phyloP scores from a whole-genome alignment of 2,888 invertebrate species.

The Drosophila infuscata region DNA sequence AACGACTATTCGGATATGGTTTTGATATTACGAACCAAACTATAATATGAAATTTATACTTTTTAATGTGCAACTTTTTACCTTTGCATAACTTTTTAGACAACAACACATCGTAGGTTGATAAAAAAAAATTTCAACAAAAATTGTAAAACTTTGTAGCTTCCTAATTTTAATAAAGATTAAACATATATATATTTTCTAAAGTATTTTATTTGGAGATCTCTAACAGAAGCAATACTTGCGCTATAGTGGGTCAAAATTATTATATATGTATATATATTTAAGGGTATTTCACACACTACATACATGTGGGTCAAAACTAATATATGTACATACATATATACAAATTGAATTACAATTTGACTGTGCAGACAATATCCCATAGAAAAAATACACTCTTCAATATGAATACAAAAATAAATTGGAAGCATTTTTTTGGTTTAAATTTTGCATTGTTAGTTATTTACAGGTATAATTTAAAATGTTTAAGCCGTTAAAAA shows the following conservation, averaged over 20 bases:
- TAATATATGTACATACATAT: not conserved
- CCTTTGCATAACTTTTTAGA: conserved; percentile 70
- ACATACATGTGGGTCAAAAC: not conserved
- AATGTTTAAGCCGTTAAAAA: conserved; percentile 25
- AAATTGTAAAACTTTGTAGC: conserved; percentile 75
- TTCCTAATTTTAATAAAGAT: conserved; percentile 77
- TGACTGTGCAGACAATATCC: not conserved
- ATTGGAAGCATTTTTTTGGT: conserved; percentile 41
- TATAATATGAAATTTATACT: conserved; percentile 38
- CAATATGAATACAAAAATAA: not conserved
- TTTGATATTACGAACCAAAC: conserved; percentile 27
- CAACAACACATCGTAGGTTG: conserved; percentile 62
- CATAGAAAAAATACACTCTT: not conserved
- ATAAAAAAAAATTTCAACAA: conserved; percentile 38
- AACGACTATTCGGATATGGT: conserved; percentile 17
- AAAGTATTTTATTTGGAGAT: conserved; percentile 7
- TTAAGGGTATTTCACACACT: too few species aligned
- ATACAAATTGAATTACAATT: not conserved
- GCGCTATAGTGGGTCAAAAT: not conserved
- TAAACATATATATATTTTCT: conserved; percentile 21
- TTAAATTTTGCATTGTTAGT: conserved; percentile 32
- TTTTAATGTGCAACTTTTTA: conserved; percentile 72
- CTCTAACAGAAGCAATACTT: not conserved
- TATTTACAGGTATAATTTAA: conserved; percentile 48
- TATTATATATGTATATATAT: not conserved